These are phyloP conservation scores for Synodontis membranacea DNA, from an alignment of 2,113 vertebrate species.

Conservation along the genomic window DNA sequence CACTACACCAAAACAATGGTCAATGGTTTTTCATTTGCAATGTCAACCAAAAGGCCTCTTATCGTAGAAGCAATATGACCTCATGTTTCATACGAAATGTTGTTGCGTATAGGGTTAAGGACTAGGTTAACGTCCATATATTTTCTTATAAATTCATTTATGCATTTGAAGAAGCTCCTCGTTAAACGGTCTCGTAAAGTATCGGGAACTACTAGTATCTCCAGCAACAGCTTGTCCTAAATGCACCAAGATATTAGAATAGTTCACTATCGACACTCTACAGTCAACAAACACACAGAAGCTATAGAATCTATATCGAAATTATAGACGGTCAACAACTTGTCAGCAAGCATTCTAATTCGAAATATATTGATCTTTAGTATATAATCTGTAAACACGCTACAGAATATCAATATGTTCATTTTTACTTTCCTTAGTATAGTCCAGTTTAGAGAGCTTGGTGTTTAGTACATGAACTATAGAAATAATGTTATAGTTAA, in stretches of 20 bases:
- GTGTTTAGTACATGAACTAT: not conserved
- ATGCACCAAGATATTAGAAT: not conserved
- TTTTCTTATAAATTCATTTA: not conserved
- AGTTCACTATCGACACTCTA: not conserved
- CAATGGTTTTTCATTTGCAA: not conserved
- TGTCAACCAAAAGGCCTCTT: not conserved
- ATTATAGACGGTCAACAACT: not conserved
- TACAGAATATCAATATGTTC: not conserved
- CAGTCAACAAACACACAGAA: not conserved
- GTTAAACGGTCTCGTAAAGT: not conserved
- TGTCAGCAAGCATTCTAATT: no score
- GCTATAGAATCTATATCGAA: not conserved
- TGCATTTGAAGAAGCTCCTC: not conserved
- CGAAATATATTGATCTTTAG: not conserved
- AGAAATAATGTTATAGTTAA: not conserved
- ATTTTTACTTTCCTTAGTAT: not conserved
- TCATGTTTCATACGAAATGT: not conserved
- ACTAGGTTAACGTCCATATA: not conserved
- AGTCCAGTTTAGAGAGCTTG: not conserved
- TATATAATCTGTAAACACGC: not conserved
- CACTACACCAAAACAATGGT: not conserved
- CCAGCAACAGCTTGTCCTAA: not conserved
- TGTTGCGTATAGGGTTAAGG: not conserved
- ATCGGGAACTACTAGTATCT: not conserved
- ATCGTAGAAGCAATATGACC: not conserved